Evolutionary conservation across 2,888 invertebrate species (phyloP).

Genomic region (Agrotis segetum): DNA sequence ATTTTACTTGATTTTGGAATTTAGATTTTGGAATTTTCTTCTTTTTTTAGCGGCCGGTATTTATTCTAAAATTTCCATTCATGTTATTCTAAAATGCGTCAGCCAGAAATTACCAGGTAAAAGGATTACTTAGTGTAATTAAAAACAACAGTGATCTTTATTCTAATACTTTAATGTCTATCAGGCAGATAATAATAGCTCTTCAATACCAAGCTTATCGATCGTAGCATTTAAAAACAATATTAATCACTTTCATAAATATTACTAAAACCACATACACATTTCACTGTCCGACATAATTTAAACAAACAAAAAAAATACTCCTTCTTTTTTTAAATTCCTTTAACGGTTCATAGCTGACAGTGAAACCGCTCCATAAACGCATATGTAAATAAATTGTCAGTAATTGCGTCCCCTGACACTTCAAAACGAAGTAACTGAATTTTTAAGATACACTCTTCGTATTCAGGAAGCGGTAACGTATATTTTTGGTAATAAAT

Average conservation of each 20-base stretch:
- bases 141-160: too few species aligned
- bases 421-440: constrained; percentile 61
- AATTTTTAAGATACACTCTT: constrained; percentile 58
- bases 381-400: constrained; percentile 83
- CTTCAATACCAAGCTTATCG: too few species aligned
- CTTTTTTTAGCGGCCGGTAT: too few species aligned
- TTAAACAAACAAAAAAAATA: background rate
- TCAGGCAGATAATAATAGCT: too few species aligned
- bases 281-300: constrained; percentile 1
- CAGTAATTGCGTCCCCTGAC: constrained; percentile 79
- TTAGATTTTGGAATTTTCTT: too few species aligned
- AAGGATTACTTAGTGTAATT: too few species aligned
- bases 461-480: constrained; percentile 14
- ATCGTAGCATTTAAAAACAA: too few species aligned
- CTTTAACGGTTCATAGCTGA: constrained; percentile 28
- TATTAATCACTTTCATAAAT: background rate
- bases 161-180: too few species aligned
- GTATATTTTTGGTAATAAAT: constrained; percentile 63
- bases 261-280: background rate
- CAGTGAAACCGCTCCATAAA: constrained; percentile 66
- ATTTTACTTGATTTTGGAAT: background rate
- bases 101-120: too few species aligned
- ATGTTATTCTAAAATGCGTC: too few species aligned
- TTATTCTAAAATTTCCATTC: too few species aligned
- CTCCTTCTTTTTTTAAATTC: background rate